These are phyloP conservation scores for Rapana venosa DNA, from an alignment of 2,888 invertebrate species.

Conservation along the genomic window DNA sequence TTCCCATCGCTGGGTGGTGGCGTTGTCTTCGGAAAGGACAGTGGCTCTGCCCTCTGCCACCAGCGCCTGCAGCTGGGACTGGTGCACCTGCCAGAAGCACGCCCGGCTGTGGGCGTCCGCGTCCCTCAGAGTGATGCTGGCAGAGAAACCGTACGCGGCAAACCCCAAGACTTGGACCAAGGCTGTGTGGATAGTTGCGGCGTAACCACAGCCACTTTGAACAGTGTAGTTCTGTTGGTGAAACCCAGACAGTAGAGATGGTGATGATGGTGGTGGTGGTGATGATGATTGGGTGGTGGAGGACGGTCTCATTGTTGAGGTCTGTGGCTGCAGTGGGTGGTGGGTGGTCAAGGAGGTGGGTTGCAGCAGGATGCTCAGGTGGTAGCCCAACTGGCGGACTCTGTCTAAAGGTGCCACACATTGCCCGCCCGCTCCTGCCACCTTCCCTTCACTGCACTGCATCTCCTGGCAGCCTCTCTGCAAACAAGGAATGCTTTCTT, in stretches of 20 bases:
- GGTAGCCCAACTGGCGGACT: slow-evolving; percentile 40
- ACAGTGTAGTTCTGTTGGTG: neutral
- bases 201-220: neutral
- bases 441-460: slow-evolving; percentile 39
- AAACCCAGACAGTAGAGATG: neutral
- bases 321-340: neutral
- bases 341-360: neutral
- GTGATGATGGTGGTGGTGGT: neutral
- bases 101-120: neutral
- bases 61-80: neutral
- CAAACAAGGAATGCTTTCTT: neutral
- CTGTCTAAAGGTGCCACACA: slow-evolving; percentile 34
- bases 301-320: neutral
- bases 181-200: neutral
- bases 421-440: neutral
- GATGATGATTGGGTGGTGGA: neutral
- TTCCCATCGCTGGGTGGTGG: neutral
- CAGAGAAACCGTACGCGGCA: neutral
- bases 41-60: neutral
- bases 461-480: neutral
- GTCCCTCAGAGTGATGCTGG: neutral
- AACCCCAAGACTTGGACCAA: neutral
- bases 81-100: neutral
- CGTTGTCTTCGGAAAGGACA: neutral
- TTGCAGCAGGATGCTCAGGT: slow-evolving; percentile 25